Percentiles rank a stretch among this genome's conserved stretches.
These are phyloP conservation scores for Glaucomys volans DNA, from an alignment of 2,113 vertebrate genomes.

Conservation along the genomic window DNA sequence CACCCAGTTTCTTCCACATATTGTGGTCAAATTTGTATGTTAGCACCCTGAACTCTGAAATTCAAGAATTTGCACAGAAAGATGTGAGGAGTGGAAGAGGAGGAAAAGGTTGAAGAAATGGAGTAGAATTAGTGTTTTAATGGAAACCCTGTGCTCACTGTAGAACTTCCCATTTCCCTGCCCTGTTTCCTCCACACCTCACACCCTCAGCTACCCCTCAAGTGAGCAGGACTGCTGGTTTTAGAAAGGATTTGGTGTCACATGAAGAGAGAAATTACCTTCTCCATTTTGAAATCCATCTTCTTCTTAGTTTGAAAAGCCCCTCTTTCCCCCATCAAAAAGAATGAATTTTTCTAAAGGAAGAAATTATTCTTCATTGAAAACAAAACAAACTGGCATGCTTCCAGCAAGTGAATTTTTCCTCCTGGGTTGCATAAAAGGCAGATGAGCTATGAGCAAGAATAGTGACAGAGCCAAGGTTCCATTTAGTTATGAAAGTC, in stretches of 20 bases:
- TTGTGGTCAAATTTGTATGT: background rate
- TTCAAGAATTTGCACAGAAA: background rate
- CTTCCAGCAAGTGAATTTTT: background rate
- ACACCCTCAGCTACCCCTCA: background rate
- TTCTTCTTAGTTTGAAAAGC: conserved; percentile 21
- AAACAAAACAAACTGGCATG: background rate
- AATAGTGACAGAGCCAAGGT: background rate
- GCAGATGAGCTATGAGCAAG: background rate
- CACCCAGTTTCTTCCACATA: background rate
- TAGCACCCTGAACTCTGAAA: background rate
- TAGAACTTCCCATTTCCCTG: background rate
- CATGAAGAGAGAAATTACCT: background rate
- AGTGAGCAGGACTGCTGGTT: background rate
- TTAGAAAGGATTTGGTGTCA: background rate
- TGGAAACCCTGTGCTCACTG: background rate
- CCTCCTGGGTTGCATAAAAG: background rate
- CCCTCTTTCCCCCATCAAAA: accelerated
- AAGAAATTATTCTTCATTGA: background rate
- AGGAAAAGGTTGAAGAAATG: background rate
- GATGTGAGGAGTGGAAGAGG: background rate
- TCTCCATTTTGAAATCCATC: background rate
- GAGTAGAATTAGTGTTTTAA: background rate
- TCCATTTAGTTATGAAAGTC: background rate
- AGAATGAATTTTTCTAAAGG: background rate
- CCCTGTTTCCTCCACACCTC: background rate